Percentiles rank a stretch among this genome's conserved stretches.
phyloP scores from a whole-genome alignment of 2,888 invertebrate species.

The Mesochorus sp. region DNA sequence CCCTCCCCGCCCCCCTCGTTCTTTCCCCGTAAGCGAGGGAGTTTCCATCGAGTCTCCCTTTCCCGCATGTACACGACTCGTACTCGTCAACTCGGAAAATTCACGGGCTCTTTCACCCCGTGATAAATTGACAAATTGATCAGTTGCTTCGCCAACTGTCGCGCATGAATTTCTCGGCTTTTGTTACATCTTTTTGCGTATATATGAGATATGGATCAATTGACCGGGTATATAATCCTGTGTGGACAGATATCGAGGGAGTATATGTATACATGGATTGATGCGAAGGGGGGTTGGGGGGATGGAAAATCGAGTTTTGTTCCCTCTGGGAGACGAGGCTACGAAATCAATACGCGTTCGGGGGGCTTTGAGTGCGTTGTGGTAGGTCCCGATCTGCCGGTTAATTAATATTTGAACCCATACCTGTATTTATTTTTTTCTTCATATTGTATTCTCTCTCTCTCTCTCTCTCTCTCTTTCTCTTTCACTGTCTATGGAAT shows the following conservation, averaged over 20 bases:
- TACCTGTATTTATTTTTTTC: slow-evolving; percentile 12
- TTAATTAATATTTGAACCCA: slow-evolving; percentile 33
- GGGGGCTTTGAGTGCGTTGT: slow-evolving; percentile 47
- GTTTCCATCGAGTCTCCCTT: no score
- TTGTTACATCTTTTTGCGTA: slow-evolving; percentile 30
- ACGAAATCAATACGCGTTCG: slow-evolving; percentile 53
- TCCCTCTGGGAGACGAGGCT: neutral
- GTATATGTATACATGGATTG: neutral
- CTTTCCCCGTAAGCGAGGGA: neutral
- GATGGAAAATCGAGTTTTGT: slow-evolving; percentile 44
- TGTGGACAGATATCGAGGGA: neutral
- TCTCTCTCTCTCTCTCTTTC: slow-evolving; percentile 7
- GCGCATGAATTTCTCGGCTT: slow-evolving; percentile 12
- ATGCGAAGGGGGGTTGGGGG: neutral
- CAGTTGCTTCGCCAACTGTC: slow-evolving; percentile 46
- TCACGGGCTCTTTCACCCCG: slow-evolving; percentile 32
- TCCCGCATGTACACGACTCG: neutral
- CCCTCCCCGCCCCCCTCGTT: slow-evolving; percentile 14
- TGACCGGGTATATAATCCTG: slow-evolving; percentile 22
- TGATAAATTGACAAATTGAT: slow-evolving; percentile 54
- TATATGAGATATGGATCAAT: slow-evolving; percentile 34
- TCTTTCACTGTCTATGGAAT: slow-evolving; percentile 7
- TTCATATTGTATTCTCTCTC: neutral
- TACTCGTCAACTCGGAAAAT: no score
- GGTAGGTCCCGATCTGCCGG: slow-evolving; percentile 55